Conservation (phyloP, 37 sponge, comb jelly and placozoan genomes). For the Chondrosia reniformis region DNA sequence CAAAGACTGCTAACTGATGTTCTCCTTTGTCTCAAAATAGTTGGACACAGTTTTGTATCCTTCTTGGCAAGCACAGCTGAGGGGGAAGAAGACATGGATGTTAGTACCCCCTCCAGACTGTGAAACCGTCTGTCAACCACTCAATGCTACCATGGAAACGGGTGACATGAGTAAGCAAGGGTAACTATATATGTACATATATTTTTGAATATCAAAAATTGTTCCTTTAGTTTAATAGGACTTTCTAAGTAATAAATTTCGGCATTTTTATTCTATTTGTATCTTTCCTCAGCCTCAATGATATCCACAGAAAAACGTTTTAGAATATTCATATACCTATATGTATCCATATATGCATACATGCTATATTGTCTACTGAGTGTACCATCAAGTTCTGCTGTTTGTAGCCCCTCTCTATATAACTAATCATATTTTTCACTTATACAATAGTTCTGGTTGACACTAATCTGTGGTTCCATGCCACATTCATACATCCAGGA, state of each 20-base stretch:
- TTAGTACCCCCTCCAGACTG: slow-evolving; percentile 78
- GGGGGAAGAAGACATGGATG: slow-evolving; percentile 78
- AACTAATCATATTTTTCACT: neutral
- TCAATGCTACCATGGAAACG: slow-evolving; percentile 72
- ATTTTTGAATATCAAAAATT: too few species aligned
- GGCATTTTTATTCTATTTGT: too few species aligned
- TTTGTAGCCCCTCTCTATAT: too few species aligned
- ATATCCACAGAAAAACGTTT: too few species aligned
- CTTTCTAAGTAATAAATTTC: too few species aligned
- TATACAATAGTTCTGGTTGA: slow-evolving; percentile 64
- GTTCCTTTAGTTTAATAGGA: too few species aligned
- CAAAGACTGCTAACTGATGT: neutral
- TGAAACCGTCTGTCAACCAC: slow-evolving; percentile 44
- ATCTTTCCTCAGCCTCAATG: too few species aligned
- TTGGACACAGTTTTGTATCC: neutral
- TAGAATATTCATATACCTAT: too few species aligned
- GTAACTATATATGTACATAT: too few species aligned
- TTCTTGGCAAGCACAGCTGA: slow-evolving; percentile 50
- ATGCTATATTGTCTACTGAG: too few species aligned
- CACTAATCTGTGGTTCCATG: slow-evolving; percentile 83
- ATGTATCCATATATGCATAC: too few species aligned
- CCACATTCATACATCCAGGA: slow-evolving; percentile 71
- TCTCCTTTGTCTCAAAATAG: neutral
- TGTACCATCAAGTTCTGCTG: too few species aligned
- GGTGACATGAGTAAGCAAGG: slow-evolving; percentile 84